Conservation (phyloP, 2,113 vertebrate genomes). For the Corynorhinus townsendii region DNA sequence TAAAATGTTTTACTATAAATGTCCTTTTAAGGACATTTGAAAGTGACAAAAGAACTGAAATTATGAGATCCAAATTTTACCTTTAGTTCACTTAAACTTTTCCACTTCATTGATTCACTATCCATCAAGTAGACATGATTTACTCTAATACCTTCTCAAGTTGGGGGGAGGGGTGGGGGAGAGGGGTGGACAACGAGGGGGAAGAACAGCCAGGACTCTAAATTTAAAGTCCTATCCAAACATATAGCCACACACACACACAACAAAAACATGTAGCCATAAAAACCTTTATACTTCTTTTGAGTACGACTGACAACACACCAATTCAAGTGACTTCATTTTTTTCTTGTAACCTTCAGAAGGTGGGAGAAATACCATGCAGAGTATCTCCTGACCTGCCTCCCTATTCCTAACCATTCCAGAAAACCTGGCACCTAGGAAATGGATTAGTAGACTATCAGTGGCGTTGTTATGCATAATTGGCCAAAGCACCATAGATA, state of each 20-base stretch:
- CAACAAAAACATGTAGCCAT: background rate
- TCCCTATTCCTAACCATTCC: background rate
- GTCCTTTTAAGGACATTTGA: background rate
- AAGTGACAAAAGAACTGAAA: slow-evolving; percentile 16
- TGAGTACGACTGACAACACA: background rate
- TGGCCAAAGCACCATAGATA: slow-evolving; percentile 30
- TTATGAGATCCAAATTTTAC: background rate
- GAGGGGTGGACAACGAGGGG: accelerated
- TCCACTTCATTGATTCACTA: background rate
- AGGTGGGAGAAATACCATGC: slow-evolving; percentile 34
- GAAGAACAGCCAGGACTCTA: background rate
- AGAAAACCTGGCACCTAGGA: slow-evolving; percentile 20
- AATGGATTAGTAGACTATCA: slow-evolving; percentile 4
- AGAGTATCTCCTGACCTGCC: background rate
- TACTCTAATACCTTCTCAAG: background rate
- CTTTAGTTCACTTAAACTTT: background rate
- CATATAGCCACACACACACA: background rate
- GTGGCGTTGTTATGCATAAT: background rate
- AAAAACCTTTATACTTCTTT: background rate
- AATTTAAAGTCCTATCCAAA: background rate
- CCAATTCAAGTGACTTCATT: slow-evolving; percentile 49
- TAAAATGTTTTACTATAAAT: background rate
- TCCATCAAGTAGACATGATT: background rate
- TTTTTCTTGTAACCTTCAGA: slow-evolving; percentile 48
- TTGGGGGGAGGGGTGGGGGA: background rate